These are phyloP conservation scores for Dicrostonyx torquatus DNA, from an alignment of 2,797 vertebrate species.

Conservation along the genomic window DNA sequence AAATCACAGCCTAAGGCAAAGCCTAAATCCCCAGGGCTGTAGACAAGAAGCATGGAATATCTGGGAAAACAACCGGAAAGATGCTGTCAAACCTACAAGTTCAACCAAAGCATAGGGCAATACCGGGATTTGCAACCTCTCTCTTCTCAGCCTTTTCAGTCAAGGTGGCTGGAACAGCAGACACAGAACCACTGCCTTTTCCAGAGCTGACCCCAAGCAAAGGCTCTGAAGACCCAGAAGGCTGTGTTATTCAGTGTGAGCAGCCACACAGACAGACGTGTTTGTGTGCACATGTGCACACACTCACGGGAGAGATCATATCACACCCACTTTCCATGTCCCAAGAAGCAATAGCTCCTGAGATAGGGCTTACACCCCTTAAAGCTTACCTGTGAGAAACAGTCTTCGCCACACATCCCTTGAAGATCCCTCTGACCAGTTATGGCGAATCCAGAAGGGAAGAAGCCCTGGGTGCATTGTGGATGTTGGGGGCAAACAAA, in stretches of 20 bases:
- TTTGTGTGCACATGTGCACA: neutral
- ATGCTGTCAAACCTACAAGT: neutral
- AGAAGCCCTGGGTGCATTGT: neutral
- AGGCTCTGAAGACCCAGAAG: neutral
- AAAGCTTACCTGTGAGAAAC: neutral
- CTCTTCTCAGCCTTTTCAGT: neutral
- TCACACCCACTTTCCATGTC: neutral
- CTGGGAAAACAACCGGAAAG: neutral
- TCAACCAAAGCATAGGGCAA: neutral
- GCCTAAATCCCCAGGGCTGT: constrained; percentile 24
- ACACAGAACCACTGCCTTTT: neutral
- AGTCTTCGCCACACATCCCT: neutral
- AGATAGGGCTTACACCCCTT: neutral
- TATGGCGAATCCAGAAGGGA: neutral
- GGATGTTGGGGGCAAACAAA: neutral
- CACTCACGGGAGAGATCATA: neutral
- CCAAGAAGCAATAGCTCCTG: neutral
- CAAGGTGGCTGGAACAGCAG: neutral
- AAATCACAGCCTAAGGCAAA: constrained; percentile 39
- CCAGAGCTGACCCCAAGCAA: neutral
- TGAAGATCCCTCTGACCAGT: neutral
- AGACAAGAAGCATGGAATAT: constrained; percentile 28
- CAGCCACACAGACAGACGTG: neutral
- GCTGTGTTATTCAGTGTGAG: neutral
- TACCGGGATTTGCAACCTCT: neutral